A percentile compares a stretch with the other conserved stretches of the same genome.
Evolutionary conservation across 1,140 invertebrate genomes (phyloP).

Genomic region (Calosoma granatense): DNA sequence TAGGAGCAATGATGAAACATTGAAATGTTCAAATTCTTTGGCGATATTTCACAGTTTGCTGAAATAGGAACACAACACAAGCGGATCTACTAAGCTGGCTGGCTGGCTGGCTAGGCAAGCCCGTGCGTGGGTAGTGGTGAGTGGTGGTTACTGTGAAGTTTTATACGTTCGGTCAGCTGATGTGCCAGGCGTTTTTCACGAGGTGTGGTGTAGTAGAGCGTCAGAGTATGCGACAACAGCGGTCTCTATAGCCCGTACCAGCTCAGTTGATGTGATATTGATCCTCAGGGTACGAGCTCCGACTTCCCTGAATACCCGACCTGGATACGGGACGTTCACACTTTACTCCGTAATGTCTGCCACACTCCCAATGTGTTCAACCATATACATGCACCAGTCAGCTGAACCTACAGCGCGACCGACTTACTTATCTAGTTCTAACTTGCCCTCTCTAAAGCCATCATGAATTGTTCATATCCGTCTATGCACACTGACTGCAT

Average conservation of each 20-base stretch:
- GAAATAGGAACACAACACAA: neutral
- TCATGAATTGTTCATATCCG: neutral
- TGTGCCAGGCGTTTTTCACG: neutral
- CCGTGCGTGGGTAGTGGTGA: too few species aligned
- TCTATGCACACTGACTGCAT: neutral
- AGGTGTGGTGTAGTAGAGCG: neutral
- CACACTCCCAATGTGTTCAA: neutral
- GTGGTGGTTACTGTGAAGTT: too few species aligned
- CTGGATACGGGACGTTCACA: slow-evolving; percentile 6
- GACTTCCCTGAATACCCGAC: neutral
- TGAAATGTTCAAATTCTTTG: neutral
- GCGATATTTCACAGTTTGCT: neutral
- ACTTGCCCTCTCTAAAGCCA: too few species aligned
- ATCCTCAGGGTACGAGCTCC: neutral
- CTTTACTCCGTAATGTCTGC: neutral
- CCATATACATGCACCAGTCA: too few species aligned
- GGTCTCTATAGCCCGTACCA: neutral
- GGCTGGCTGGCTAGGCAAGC: too few species aligned
- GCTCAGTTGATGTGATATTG: neutral
- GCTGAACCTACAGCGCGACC: too few species aligned
- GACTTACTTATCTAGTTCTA: too few species aligned
- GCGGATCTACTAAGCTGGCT: too few species aligned
- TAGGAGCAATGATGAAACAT: neutral
- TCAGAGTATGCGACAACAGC: neutral
- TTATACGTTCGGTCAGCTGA: neutral